Base-by-base conservation (phyloP, 23 tunicate species). In the Ascidia mentula region DNA sequence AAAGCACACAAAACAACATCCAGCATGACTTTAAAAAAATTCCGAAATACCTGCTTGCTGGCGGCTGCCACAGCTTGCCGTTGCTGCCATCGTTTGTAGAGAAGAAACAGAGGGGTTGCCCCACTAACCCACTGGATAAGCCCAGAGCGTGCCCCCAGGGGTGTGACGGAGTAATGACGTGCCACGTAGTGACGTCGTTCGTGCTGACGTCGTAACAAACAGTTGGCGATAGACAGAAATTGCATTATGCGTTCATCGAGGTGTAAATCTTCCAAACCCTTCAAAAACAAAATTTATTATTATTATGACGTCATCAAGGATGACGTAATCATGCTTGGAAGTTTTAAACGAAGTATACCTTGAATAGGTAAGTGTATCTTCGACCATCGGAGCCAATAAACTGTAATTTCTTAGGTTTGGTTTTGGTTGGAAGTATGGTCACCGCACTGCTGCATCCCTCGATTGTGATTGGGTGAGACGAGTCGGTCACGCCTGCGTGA, bases 191-290 rank as follows among this genome's bases (percentile, higher is more conserved):
- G 87, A 33, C 89, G 31, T 53, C 69, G 81, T 36, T 88, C 83
- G 76, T 88, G 89, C 74, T 88, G 92, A n/a, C 89, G 82, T 32
- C 88, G 93, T 1, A 96, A 61, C 40, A 96, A 80, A 9, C 96
- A 83, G 76, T 91, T 96, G 26, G 97, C 84, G 46, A 89, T 88
- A 1, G 93, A 91, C 34, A 96, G 82, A 72, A 96, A 96, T 53
- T 96, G 99, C 99, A 96, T 96, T 82, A 96, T 87, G 0, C 99
- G 87, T 77, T 96, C 99, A 60, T 96, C 99, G n/a, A 96, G 73
- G 81, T 96, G 99, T 4, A 96, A 80, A 91, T 96, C 97, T 84
- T 96, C 99, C 74, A 91, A 69, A 0, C 99, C 99, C 98, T 93
- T n/a, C n/a, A n/a, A n/a, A n/a, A n/a, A n/a, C n/a, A n/a, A n/a